Evolutionary conservation across 2,797 vertebrate genomes (phyloP).

Genomic region (Diplodus puntazzo): DNA sequence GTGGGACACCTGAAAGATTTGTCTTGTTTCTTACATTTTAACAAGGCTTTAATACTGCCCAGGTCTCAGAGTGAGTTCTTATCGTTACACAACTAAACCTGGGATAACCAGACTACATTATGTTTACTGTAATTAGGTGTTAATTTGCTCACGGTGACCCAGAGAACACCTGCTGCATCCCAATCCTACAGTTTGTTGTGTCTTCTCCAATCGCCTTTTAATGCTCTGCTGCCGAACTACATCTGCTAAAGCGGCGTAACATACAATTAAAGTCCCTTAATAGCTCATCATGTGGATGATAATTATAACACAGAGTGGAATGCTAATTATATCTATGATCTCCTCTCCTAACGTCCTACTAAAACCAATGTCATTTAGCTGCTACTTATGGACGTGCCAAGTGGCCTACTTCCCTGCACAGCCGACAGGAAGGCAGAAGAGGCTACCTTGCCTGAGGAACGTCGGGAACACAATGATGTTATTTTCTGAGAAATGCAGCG

Average conservation of each 20-base stretch:
- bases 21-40: constrained; percentile 28
- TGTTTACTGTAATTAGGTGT: constrained; percentile 22
- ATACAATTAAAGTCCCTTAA: constrained; percentile 74
- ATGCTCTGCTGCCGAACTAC: constrained; percentile 39
- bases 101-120: background rate
- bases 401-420: constrained; percentile 76
- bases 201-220: constrained; percentile 2
- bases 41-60: background rate
- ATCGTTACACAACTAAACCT: constrained; percentile 4
- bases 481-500: constrained; percentile 30
- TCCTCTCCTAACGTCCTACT: constrained; percentile 78
- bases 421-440: constrained; percentile 41
- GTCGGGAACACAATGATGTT: constrained; percentile 12
- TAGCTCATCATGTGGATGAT: constrained; percentile 72
- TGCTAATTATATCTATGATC: constrained; percentile 83
- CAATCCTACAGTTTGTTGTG: constrained; percentile 25
- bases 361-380: constrained; percentile 83
- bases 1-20: constrained; percentile 22
- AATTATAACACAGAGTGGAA: constrained; percentile 78
- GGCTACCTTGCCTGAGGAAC: constrained; percentile 19
- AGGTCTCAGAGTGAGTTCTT: background rate
- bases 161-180: constrained; percentile 34
- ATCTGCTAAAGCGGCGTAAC: constrained; percentile 62
- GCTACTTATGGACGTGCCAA: constrained; percentile 64
- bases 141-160: constrained; percentile 35